Conservation (phyloP, 2,888 invertebrate genomes). For the Polyommatus icarus region DNA sequence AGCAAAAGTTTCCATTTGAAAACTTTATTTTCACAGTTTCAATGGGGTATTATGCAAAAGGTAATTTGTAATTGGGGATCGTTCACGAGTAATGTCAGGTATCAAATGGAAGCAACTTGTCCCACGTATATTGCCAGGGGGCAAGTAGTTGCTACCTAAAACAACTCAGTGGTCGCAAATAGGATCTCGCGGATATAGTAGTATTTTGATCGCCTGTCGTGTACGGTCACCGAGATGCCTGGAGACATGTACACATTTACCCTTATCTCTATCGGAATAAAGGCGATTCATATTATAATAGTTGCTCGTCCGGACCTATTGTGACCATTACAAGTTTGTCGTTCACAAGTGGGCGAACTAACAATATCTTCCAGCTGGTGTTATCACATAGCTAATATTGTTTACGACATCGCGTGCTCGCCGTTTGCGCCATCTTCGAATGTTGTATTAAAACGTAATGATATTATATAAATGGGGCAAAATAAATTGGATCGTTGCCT, state of each 20-base stretch:
- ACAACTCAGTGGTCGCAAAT: not conserved
- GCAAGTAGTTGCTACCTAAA: not conserved
- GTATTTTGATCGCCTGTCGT: not conserved
- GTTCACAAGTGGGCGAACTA: slow-evolving; percentile 25
- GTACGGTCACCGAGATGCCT: not conserved
- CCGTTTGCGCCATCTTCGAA: slow-evolving; percentile 2
- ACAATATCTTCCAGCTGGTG: slow-evolving; percentile 41
- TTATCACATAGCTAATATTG: slow-evolving; percentile 44
- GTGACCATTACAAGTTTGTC: not conserved
- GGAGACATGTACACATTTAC: not conserved
- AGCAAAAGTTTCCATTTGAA: slow-evolving; percentile 9
- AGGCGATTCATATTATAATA: not conserved
- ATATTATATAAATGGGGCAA: slow-evolving; percentile 19
- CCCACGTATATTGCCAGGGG: not conserved
- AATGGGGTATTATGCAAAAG: not conserved
- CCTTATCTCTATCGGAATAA: not conserved
- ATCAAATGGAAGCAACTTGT: not conserved
- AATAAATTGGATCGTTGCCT: slow-evolving; percentile 17
- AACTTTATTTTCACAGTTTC: not conserved
- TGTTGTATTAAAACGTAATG: slow-evolving; percentile 20
- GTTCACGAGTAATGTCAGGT: not conserved
- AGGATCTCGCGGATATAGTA: not conserved
- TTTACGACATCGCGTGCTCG: slow-evolving; percentile 40
- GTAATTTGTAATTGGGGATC: not conserved
- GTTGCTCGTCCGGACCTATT: not conserved